These are phyloP conservation scores for Dorcus parallelipipedus DNA, from an alignment of 2,888 invertebrate genomes.

Conservation along the genomic window DNA sequence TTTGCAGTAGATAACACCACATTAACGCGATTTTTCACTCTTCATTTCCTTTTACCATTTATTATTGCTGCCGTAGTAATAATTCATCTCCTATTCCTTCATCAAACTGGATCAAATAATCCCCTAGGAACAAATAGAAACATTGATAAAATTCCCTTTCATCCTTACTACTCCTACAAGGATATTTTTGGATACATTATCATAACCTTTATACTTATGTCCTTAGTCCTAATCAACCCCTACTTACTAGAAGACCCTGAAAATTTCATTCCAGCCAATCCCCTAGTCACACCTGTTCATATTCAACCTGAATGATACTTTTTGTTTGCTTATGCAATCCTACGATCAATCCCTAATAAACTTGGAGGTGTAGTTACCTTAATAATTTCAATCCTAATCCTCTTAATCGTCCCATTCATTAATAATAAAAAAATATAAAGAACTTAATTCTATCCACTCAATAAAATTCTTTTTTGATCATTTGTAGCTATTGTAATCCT, in stretches of 20 bases:
- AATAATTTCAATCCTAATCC: slow-evolving; percentile 60
- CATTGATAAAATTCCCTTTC: slow-evolving; percentile 66
- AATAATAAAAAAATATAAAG: slow-evolving; percentile 47
- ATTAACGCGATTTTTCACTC: slow-evolving; percentile 60
- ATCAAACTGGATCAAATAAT: slow-evolving; percentile 67
- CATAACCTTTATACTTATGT: slow-evolving; percentile 53
- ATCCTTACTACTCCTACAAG: slow-evolving; percentile 58
- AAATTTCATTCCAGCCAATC: slow-evolving; percentile 70
- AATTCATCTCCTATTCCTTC: slow-evolving; percentile 64
- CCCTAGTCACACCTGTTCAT: slow-evolving; percentile 65
- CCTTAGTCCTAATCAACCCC: slow-evolving; percentile 55
- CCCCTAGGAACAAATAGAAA: slow-evolving; percentile 61
- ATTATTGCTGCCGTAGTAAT: slow-evolving; percentile 59
- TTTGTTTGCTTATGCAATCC: slow-evolving; percentile 76
- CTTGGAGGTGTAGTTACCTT: slow-evolving; percentile 69
- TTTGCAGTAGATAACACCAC: slow-evolving; percentile 67
- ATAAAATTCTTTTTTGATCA: slow-evolving; percentile 60
- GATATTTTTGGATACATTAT: slow-evolving; percentile 62
- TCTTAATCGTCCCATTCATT: slow-evolving; percentile 59
- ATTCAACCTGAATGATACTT: slow-evolving; percentile 86
- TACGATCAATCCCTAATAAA: slow-evolving; percentile 79
- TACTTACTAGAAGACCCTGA: slow-evolving; percentile 66
- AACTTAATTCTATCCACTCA: slow-evolving; percentile 58
- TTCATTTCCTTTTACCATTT: slow-evolving; percentile 72
- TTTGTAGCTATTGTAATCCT: slow-evolving; percentile 56